A percentile compares a stretch with the other conserved stretches of the same genome.
Evolutionary conservation across 2,888 invertebrate species (phyloP).

Genomic region (Tethea ocularis): DNA sequence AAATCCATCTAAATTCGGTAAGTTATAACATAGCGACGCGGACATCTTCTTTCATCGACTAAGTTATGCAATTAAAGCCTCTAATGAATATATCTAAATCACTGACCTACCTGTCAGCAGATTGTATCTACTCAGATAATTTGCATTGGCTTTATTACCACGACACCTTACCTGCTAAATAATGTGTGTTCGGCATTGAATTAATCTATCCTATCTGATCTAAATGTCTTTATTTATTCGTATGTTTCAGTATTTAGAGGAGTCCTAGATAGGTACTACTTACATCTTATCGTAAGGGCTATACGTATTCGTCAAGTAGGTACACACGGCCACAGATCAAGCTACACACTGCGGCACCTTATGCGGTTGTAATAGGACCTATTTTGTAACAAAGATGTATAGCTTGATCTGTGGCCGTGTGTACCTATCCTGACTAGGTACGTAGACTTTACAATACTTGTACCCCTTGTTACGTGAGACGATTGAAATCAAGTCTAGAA

Average conservation of each 20-base stretch:
- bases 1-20: background rate
- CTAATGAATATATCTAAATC: conserved; percentile 40
- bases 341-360: too few species aligned
- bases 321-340: too few species aligned
- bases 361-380: too few species aligned
- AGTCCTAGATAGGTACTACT: background rate
- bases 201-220: background rate
- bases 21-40: background rate
- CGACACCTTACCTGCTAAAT: conserved; percentile 24
- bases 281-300: too few species aligned
- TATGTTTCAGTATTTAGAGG: background rate
- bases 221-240: background rate
- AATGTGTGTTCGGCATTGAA: background rate
- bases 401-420: too few species aligned
- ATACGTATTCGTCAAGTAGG: too few species aligned
- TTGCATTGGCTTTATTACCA: conserved; percentile 42
- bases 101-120: conserved; percentile 36
- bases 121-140: conserved; percentile 43
- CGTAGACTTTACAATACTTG: too few species aligned
- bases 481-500: too few species aligned
- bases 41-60: conserved; percentile 10
- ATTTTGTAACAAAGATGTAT: too few species aligned
- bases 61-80: conserved; percentile 16
- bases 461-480: too few species aligned
- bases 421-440: too few species aligned